phyloP scores from a whole-genome alignment of 1,140 invertebrate species.

The Yoshiicerus persimilis region DNA sequence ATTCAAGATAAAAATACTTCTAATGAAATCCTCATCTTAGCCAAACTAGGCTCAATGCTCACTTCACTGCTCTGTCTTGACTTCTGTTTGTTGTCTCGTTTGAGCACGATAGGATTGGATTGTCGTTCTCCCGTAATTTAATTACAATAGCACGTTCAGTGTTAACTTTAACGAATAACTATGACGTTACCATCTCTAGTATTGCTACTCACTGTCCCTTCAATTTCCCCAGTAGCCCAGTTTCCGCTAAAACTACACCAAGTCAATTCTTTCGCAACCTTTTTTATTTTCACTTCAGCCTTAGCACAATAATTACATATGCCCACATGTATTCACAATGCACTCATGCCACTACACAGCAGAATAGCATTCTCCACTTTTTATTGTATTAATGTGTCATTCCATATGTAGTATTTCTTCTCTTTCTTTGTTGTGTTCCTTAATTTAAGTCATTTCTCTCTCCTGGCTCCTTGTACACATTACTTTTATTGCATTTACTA shows the following conservation, averaged over 20 bases:
- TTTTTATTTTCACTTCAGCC: not conserved
- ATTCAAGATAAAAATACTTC: slow-evolving; percentile 27
- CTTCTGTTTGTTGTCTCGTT: slow-evolving; percentile 15
- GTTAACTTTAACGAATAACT: not conserved
- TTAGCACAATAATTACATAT: not conserved
- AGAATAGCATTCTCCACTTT: not conserved
- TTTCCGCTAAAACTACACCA: not conserved
- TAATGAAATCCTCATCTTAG: slow-evolving; percentile 28
- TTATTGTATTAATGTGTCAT: not conserved
- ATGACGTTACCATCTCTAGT: not conserved
- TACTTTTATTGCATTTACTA: not conserved
- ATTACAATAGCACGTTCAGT: slow-evolving; percentile 1
- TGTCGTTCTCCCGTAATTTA: slow-evolving; percentile 1
- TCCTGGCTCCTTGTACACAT: not conserved
- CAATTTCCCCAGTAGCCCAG: not conserved
- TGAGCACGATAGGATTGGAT: slow-evolving; percentile 10
- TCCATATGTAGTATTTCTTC: not conserved
- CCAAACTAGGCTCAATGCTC: slow-evolving; percentile 24
- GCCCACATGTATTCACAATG: not conserved
- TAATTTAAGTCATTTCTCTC: not conserved
- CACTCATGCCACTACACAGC: not conserved
- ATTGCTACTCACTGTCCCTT: not conserved
- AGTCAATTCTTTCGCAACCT: not conserved
- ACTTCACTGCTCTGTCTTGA: not conserved
- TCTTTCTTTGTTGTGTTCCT: not conserved